Evolutionary conservation across 2,797 vertebrate genomes (phyloP).

Genomic region (Peromyscus nudipes): DNA sequence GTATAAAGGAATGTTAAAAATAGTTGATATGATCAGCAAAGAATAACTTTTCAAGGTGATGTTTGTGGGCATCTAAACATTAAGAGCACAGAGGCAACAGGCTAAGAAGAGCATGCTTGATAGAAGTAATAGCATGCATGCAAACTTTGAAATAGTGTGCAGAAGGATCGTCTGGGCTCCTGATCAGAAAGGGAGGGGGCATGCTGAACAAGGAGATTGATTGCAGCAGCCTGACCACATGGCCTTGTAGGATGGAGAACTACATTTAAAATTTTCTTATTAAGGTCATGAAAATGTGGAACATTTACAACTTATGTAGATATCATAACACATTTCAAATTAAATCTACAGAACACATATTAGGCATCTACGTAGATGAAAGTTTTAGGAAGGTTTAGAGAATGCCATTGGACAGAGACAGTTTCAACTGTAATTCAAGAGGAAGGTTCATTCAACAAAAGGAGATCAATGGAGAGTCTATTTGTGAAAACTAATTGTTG

Average conservation of each 20-base stretch:
- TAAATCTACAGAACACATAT: not conserved
- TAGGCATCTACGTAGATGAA: not conserved
- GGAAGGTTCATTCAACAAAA: not conserved
- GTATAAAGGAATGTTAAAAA: not conserved
- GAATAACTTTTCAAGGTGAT: not conserved
- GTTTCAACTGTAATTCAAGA: not conserved
- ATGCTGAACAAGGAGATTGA: not conserved
- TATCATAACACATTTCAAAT: not conserved
- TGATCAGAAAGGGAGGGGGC: fast-evolving
- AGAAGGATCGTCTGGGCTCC: not conserved
- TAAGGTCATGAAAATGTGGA: not conserved
- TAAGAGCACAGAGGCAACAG: not conserved
- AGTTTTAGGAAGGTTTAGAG: not conserved
- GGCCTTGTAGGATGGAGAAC: not conserved
- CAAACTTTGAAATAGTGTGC: not conserved
- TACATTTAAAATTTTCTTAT: not conserved
- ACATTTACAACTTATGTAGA: too few relatives aligned
- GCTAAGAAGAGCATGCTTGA: not conserved
- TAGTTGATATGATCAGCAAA: too few relatives aligned
- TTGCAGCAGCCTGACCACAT: not conserved
- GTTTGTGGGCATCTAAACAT: not conserved
- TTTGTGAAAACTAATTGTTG: not conserved
- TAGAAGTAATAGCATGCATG: not conserved
- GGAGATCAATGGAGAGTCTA: not conserved
- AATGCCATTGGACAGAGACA: not conserved